phyloP scores from a whole-genome alignment of 2,888 invertebrate genomes.

The Pocota personata region DNA sequence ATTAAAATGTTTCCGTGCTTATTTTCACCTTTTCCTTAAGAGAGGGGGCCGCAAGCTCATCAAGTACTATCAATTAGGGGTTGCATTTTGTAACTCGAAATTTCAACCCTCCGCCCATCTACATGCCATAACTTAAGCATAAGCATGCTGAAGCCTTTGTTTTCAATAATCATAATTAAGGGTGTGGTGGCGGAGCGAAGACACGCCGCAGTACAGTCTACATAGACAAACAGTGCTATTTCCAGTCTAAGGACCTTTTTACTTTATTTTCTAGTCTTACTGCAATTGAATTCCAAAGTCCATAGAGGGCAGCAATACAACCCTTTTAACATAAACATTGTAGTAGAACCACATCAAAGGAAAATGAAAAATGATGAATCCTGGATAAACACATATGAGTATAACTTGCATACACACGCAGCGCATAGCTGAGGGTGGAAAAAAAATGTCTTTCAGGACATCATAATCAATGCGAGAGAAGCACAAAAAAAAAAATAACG shows the following conservation, averaged over 20 bases:
- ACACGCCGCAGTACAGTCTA: conserved; percentile 20
- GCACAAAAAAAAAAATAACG: conserved; percentile 3
- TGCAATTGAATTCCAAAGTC: conserved; percentile 32
- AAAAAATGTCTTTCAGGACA: conserved; percentile 12
- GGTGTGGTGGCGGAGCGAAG: conserved; percentile 32
- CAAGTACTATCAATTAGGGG: conserved; percentile 45
- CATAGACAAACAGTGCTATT: conserved; percentile 9
- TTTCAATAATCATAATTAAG: conserved; percentile 62
- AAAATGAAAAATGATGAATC: conserved; percentile 41
- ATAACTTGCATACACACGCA: not conserved
- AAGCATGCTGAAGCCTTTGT: conserved; percentile 24
- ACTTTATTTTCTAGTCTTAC: not conserved
- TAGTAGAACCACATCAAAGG: conserved; percentile 67
- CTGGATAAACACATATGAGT: not conserved
- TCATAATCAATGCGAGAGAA: not conserved
- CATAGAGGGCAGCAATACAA: conserved; percentile 35
- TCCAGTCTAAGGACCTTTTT: conserved; percentile 17
- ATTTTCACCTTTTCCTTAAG: conserved; percentile 16
- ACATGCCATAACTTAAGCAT: not conserved
- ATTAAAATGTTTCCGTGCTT: conserved; percentile 15
- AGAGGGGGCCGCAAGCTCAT: conserved; percentile 31
- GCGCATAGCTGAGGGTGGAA: not conserved
- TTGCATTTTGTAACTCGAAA: conserved; percentile 28
- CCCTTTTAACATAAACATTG: conserved; percentile 23
- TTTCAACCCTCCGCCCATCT: conserved; percentile 1